These are phyloP conservation scores for Ceyx cyanopectus DNA, from an alignment of 2,113 vertebrate genomes.

Conservation along the genomic window DNA sequence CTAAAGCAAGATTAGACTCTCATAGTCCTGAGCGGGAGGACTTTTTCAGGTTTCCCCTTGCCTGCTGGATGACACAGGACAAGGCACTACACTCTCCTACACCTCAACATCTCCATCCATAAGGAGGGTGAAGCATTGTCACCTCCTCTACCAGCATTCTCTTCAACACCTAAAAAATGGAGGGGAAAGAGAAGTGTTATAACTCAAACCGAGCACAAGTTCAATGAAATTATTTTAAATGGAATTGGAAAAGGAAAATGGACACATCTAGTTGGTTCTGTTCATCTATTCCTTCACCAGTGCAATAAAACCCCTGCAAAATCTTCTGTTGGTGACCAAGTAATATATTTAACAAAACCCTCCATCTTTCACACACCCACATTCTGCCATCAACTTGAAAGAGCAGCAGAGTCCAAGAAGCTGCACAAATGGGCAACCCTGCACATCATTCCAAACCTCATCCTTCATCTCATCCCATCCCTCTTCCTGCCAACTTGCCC, in stretches of 20 bases:
- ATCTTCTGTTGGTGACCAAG: not conserved
- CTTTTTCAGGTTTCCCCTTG: not conserved
- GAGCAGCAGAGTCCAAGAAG: conserved; percentile 8
- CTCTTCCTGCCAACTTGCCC: conserved; percentile 23
- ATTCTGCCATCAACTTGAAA: not conserved
- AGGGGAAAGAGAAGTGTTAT: not conserved
- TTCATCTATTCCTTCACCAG: not conserved
- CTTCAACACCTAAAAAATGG: not conserved
- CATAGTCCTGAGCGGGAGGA: not conserved
- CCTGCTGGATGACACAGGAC: not conserved
- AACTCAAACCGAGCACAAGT: not conserved
- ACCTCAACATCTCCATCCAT: not conserved
- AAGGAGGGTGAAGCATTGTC: not conserved
- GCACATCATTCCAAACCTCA: not conserved
- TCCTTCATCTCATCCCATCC: conserved; percentile 19
- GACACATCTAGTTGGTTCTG: not conserved
- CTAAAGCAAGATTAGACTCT: not conserved
- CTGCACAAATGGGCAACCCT: not conserved
- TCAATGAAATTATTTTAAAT: not conserved
- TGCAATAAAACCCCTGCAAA: conserved; percentile 20
- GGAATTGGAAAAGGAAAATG: not conserved
- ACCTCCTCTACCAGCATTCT: not conserved
- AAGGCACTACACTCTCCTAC: not conserved
- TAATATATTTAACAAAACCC: too few relatives aligned
- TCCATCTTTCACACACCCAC: not conserved